Base-by-base conservation (phyloP, 2,113 vertebrate genomes). In the Leucopsar rothschildi region DNA sequence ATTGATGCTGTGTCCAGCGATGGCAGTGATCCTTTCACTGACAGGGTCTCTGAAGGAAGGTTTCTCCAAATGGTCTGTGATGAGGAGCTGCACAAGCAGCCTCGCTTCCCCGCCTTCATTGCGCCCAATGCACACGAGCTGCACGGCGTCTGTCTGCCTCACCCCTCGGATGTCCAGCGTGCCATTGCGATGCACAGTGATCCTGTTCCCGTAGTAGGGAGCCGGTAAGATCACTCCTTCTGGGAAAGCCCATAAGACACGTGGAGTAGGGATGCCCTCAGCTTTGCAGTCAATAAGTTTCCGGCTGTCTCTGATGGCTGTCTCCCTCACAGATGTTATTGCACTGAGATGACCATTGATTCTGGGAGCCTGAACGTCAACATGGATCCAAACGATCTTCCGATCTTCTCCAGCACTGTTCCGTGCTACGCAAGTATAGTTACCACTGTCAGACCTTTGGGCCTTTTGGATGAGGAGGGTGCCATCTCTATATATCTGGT, bases 31-130 rank as follows among this genome's bases (percentile, higher is more conserved):
- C 50, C 95, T 97, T 50, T 99, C 98, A 50, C 29, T 95, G 82
- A 96, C 90, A 4, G 97, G 98, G 84, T 97, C 97, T 45, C 80
- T 93, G 53, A 98, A 97, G 47, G 94, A 88, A 8, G 98, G 98
- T 69, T 73, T 98, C 79, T 98, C 96, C 56, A 92, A 5, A 4
- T 85, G 88, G 14, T 98, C 98, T 53, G 92, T 93, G 9, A 99
- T 97, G 2, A 98, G 97, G 23, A 99, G 97, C 44, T 98, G 97
- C 15, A 99, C 98, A 8, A 96, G 52, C 57, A 99, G 79, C 52
- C 97, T 96, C 0, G 98, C 98, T 45, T 99, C 99, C 0, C 99
- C 99, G 5, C 98, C 99, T 92, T 99, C 99, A 0, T 99, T 99
- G 28, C 98, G 98, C 2, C 97, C 99, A 0, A 99, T 97, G 80